A percentile compares a stretch with the other conserved stretches of the same genome.
Conservation (phyloP, 2,888 invertebrate species). For the Epinotia bilunana region DNA sequence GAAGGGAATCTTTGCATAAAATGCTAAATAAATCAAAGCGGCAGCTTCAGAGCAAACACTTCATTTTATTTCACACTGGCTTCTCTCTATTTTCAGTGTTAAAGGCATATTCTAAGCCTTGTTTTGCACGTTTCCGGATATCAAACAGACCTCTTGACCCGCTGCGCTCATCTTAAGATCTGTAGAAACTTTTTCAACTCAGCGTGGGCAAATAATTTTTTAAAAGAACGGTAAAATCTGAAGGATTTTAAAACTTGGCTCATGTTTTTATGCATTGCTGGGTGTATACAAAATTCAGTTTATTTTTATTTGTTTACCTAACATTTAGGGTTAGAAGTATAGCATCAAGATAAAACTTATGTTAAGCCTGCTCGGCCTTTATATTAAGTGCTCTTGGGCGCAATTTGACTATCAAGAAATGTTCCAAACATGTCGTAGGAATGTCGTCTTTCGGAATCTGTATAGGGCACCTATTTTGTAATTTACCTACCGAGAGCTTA, state of each 20-base stretch:
- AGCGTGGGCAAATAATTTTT: slow-evolving; percentile 12
- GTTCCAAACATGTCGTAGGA: too few species aligned
- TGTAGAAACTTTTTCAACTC: slow-evolving; percentile 16
- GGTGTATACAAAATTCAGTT: too few species aligned
- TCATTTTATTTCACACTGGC: background rate
- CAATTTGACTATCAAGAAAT: too few species aligned
- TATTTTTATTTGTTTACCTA: too few species aligned
- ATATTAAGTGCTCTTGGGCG: too few species aligned
- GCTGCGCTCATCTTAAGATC: slow-evolving; percentile 26
- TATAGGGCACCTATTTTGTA: too few species aligned
- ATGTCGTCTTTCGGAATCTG: too few species aligned
- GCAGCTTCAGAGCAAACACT: slow-evolving; percentile 2
- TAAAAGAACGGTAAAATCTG: slow-evolving; percentile 18
- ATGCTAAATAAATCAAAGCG: background rate
- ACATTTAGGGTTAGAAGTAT: too few species aligned
- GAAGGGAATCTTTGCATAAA: background rate
- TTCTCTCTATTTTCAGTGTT: background rate
- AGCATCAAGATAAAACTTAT: too few species aligned
- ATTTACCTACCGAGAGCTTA: too few species aligned
- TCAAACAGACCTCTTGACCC: slow-evolving; percentile 25
- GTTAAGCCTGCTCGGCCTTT: too few species aligned
- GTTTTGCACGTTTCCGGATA: slow-evolving; percentile 31
- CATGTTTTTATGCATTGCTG: background rate
- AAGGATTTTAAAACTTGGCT: background rate
- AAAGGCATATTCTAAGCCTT: slow-evolving; percentile 18